Base-by-base conservation (phyloP, 1,140 invertebrate species). In the Cyrtorhinus lividipennis region DNA sequence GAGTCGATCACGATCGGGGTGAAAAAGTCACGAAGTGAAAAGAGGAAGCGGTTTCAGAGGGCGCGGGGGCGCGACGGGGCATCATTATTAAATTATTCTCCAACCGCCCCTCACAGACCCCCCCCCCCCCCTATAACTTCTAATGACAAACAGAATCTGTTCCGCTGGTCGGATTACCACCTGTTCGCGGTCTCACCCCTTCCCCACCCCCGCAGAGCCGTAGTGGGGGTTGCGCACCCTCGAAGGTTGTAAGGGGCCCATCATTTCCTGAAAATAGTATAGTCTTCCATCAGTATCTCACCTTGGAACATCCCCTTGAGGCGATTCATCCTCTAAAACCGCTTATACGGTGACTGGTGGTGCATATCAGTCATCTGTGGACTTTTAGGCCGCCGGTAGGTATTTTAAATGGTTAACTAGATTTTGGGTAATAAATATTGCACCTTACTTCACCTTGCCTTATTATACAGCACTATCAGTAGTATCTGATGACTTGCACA, bases 41-140 rank as follows among this genome's bases (percentile, higher is more conserved):
- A 53, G 20, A 53, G 48, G 48, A 53, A 53, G 48, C 20, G 48
- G 48, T 53, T 53, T 44, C n/a, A 44, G 38, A 20, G 48, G 48
- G 48, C 5, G 48, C 48, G 48, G 20, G 48, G 5, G 48, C 5
- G 48, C 15, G 5, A 38, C 30, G 30, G n/a, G 30, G 30, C 30
- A 53, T 53, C 48, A 53, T 53, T 53, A 53, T 53, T 53, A 53
- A 53, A 53, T 53, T 53, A 53, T 53, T 53, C n/a, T n/a, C 48
- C 48, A 22, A 3, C 48, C 48, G 12, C 20, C 48, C 48, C 48
- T 20, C 20, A 20, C 10, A 10, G 8, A 20, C 20, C 20, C 48
- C 20, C 18, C 48, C 48, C 30, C 30, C 15, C 30, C 30, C 15
- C 5, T 38, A 38, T 15, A 8, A 38, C 30, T 5, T 53, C 48